These are phyloP conservation scores for Scrobipalpa atriplicella DNA, from an alignment of 2,888 invertebrate species.

Conservation along the genomic window DNA sequence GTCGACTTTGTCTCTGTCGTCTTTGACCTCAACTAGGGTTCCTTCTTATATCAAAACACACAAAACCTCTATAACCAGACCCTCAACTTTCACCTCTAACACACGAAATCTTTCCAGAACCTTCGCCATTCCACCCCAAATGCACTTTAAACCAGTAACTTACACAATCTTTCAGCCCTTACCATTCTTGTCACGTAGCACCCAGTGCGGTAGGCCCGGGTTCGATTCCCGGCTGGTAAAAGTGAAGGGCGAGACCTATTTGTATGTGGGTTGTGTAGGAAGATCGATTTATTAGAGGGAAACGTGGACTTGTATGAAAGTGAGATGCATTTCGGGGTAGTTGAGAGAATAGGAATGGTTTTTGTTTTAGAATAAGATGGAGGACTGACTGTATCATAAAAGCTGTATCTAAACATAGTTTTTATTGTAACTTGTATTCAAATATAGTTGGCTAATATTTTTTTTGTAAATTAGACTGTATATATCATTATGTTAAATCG, in stretches of 20 bases:
- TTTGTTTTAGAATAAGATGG: neutral
- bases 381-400: no score
- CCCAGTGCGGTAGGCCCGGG: slow-evolving; percentile 40
- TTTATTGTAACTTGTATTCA: no score
- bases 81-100: neutral
- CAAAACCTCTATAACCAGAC: neutral
- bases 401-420: no score
- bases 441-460: no score
- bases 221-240: slow-evolving; percentile 34
- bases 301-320: slow-evolving; percentile 20
- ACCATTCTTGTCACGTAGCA: slow-evolving; percentile 32
- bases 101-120: slow-evolving; percentile 7
- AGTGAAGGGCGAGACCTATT: slow-evolving; percentile 31
- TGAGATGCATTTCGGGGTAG: slow-evolving; percentile 10
- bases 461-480: no score
- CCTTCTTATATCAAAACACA: no score
- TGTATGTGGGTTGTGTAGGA: slow-evolving; percentile 29
- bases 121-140: slow-evolving; percentile 21
- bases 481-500: no score
- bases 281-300: slow-evolving; percentile 32
- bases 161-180: slow-evolving; percentile 28
- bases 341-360: neutral
- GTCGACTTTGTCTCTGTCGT: no score
- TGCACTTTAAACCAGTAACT: slow-evolving; percentile 29
- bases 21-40: no score